A percentile compares a stretch with the other conserved stretches of the same genome.
These are phyloP conservation scores for Sceloporus tristichus DNA, from an alignment of 2,113 vertebrate genomes.

Conservation along the genomic window DNA sequence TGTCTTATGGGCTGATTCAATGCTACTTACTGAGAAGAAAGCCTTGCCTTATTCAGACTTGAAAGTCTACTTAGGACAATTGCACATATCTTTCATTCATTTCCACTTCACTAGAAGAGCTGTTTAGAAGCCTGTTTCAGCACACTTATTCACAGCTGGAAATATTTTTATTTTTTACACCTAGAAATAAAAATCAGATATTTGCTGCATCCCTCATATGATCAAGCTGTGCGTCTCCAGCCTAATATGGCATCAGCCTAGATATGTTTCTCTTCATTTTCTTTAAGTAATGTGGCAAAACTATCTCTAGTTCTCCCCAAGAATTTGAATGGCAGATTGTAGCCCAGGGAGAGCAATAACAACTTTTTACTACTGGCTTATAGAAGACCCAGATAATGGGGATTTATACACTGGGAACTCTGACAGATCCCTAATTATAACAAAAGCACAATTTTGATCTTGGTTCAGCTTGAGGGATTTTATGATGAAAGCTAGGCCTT, in stretches of 20 bases:
- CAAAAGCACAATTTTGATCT: slow-evolving; percentile 43
- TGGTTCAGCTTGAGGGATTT: slow-evolving; percentile 55
- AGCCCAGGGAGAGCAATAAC: slow-evolving; percentile 19
- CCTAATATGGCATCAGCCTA: background rate
- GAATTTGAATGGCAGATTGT: slow-evolving; percentile 25
- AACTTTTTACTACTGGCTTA: slow-evolving; percentile 26
- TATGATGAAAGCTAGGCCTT: slow-evolving; percentile 38
- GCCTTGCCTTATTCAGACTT: background rate
- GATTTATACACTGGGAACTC: slow-evolving; percentile 33
- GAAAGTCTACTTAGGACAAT: background rate
- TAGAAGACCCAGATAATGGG: rapidly evolving
- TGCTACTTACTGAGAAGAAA: background rate
- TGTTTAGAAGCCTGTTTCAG: background rate
- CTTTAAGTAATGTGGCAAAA: slow-evolving; percentile 8
- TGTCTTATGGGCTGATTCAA: background rate
- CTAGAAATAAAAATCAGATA: background rate
- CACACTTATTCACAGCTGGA: background rate
- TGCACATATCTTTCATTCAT: background rate
- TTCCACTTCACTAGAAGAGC: background rate
- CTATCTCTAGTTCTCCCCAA: background rate
- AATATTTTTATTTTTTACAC: background rate
- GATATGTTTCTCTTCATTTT: background rate
- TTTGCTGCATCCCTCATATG: background rate
- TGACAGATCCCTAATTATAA: slow-evolving; percentile 46
- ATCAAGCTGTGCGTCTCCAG: background rate